These are phyloP conservation scores for Plutomurus gul DNA, from an alignment of 1,140 invertebrate species.

Conservation along the genomic window DNA sequence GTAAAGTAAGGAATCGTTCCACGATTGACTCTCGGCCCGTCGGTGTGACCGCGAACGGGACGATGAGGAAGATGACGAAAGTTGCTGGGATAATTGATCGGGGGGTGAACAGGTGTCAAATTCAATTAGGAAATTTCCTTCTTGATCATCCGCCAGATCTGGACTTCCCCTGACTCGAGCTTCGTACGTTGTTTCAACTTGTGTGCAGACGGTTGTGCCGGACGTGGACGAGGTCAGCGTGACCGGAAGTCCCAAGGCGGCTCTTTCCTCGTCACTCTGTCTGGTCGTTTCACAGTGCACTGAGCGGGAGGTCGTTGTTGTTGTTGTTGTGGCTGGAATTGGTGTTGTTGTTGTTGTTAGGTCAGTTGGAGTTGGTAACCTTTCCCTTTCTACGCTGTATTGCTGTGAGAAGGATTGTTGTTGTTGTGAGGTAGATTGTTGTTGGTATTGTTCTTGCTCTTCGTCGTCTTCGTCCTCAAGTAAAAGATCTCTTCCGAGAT, in stretches of 20 bases:
- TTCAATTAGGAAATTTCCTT: slow-evolving; percentile 47
- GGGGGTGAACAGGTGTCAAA: background rate
- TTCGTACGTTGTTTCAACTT: slow-evolving; percentile 51
- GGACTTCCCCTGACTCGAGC: slow-evolving; percentile 44
- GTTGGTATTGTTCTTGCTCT: slow-evolving; percentile 60
- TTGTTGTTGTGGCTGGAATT: slow-evolving; percentile 33
- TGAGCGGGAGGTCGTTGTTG: background rate
- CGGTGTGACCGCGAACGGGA: slow-evolving; percentile 33
- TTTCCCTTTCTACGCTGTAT: slow-evolving; percentile 56
- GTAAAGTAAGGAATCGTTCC: slow-evolving; percentile 42
- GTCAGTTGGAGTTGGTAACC: background rate
- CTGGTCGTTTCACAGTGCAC: slow-evolving; percentile 45
- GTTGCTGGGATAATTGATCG: background rate
- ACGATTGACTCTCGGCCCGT: slow-evolving; percentile 46
- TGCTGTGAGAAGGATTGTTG: slow-evolving; percentile 61
- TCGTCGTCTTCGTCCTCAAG: slow-evolving; percentile 48
- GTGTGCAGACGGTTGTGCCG: slow-evolving; percentile 50
- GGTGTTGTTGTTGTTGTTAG: slow-evolving; percentile 27
- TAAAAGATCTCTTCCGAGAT: slow-evolving; percentile 60
- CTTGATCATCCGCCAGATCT: slow-evolving; percentile 47
- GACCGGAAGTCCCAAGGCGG: slow-evolving; percentile 37
- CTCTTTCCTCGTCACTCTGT: background rate
- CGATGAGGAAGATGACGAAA: background rate
- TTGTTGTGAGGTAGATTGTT: slow-evolving; percentile 66
- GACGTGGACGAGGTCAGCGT: slow-evolving; percentile 46